Evolutionary conservation across 2,797 vertebrate species (phyloP).

Genomic region (Rhinophrynus dorsalis): DNA sequence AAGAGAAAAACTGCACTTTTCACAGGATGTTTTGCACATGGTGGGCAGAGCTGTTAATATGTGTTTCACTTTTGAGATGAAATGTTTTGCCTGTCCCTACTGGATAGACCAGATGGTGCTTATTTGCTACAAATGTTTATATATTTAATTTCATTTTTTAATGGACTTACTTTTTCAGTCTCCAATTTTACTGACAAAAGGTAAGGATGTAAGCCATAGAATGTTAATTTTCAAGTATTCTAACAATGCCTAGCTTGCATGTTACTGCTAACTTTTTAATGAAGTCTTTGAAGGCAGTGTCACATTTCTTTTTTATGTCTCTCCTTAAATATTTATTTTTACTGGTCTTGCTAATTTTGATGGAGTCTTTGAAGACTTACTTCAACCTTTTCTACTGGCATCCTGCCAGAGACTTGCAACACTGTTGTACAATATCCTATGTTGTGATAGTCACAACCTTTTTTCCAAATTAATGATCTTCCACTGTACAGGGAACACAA

Average conservation of each 20-base stretch:
- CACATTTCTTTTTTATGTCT: background rate
- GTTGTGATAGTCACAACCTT: background rate
- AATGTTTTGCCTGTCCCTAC: no score
- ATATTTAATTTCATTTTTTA: no score
- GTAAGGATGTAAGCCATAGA: no score
- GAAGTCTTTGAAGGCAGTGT: background rate
- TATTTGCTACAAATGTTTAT: no score
- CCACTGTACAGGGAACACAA: background rate
- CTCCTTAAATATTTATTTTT: background rate
- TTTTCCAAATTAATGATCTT: background rate
- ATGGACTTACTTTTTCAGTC: no score
- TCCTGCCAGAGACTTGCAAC: background rate
- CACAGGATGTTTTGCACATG: no score
- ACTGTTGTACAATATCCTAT: background rate
- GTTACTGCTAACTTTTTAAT: background rate
- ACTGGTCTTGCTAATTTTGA: background rate
- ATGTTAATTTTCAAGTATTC: background rate
- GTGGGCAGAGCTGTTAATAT: no score
- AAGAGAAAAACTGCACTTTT: no score
- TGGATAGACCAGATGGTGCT: no score
- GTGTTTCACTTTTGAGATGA: no score
- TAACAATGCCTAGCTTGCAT: background rate
- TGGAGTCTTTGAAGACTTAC: background rate
- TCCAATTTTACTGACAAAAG: no score
- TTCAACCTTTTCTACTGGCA: background rate